These are phyloP conservation scores for Boleophthalmus pectinirostris DNA, from an alignment of 2,113 vertebrate species.

Conservation along the genomic window DNA sequence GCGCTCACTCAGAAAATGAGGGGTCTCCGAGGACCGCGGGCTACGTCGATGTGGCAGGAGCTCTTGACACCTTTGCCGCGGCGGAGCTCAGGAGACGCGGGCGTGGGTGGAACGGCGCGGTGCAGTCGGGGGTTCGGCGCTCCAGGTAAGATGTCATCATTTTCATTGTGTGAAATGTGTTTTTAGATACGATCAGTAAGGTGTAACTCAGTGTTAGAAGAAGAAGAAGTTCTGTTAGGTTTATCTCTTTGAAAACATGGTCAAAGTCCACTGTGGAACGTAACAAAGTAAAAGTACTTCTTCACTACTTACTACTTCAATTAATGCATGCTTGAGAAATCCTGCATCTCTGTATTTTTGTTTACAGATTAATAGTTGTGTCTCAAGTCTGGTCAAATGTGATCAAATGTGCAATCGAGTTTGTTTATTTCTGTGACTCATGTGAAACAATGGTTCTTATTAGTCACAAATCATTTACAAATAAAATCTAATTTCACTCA, in stretches of 20 bases:
- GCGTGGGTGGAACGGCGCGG: constrained; percentile 20
- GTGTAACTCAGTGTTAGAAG: constrained; percentile 9
- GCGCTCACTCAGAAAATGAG: constrained; percentile 74
- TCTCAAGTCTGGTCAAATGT: no score
- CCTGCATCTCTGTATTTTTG: no score
- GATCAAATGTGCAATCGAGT: no score
- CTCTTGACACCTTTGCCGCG: constrained; percentile 54
- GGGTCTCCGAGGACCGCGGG: constrained; percentile 60
- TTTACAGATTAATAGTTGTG: no score
- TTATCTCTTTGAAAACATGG: not conserved
- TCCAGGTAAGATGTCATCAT: constrained; percentile 35
- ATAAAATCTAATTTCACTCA: no score
- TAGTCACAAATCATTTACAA: no score
- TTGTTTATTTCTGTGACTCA: no score
- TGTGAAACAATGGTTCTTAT: no score
- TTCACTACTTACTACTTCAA: no score
- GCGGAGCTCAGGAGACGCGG: constrained; percentile 29
- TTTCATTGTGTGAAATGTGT: constrained; percentile 39
- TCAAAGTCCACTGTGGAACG: no score
- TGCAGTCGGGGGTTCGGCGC: not conserved
- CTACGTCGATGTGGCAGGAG: constrained; percentile 54
- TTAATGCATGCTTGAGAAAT: no score
- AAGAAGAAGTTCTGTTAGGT: not conserved
- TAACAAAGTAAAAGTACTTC: no score
- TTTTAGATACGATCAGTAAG: not conserved